These are phyloP conservation scores for Patella caerulea DNA, from an alignment of 2,888 invertebrate genomes.

Conservation along the genomic window DNA sequence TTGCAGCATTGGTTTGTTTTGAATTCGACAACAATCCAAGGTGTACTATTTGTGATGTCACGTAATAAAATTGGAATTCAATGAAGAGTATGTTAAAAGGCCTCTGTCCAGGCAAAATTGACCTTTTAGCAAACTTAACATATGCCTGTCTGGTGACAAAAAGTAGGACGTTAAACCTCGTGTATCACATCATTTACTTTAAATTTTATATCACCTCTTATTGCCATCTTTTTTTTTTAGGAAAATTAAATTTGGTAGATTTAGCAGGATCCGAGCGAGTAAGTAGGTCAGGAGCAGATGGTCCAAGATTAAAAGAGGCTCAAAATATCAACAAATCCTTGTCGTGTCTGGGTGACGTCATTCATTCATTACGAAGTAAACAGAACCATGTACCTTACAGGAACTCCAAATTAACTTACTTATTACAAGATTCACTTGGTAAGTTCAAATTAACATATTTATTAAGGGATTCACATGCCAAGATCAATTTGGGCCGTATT, in stretches of 20 bases:
- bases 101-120: too few species aligned
- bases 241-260: slow-evolving; percentile 73
- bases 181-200: neutral
- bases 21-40: too few species aligned
- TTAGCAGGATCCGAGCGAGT: slow-evolving; percentile 74
- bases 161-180: neutral
- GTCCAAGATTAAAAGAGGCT: slow-evolving; percentile 74
- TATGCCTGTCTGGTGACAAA: too few species aligned
- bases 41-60: too few species aligned
- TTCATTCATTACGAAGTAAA: slow-evolving; percentile 73
- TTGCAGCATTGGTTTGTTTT: too few species aligned
- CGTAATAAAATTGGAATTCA: too few species aligned
- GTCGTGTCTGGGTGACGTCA: slow-evolving; percentile 75
- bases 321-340: slow-evolving; percentile 75
- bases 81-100: too few species aligned
- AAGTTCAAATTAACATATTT: slow-evolving; percentile 73
- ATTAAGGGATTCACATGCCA: slow-evolving; percentile 75
- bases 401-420: slow-evolving; percentile 75
- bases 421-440: slow-evolving; percentile 75
- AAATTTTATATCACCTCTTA: neutral
- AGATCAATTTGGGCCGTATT: slow-evolving; percentile 33
- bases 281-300: slow-evolving; percentile 73
- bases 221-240: slow-evolving; percentile 40
- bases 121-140: too few species aligned
- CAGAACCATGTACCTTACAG: slow-evolving; percentile 74